Conservation (phyloP, 2,888 invertebrate genomes). For the Periphyllus acericola region DNA sequence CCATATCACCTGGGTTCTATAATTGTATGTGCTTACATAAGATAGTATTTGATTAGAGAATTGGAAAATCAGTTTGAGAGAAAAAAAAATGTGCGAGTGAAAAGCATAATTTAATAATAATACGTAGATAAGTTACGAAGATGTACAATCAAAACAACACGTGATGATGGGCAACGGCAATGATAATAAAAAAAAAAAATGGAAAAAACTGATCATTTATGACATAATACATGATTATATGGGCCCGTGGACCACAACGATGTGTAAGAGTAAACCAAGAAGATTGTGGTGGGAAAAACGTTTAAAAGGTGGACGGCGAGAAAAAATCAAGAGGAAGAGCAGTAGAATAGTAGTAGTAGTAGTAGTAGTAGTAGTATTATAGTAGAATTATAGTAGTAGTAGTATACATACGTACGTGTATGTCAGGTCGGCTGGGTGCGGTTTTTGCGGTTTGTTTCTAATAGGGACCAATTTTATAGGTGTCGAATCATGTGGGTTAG, state of each 20-base stretch:
- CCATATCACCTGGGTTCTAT: background rate
- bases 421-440: constrained; percentile 9
- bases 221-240: background rate
- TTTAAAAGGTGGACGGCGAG: background rate
- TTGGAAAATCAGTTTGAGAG: background rate
- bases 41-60: background rate
- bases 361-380: background rate
- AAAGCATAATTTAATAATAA: background rate
- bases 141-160: background rate
- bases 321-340: background rate
- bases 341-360: no score
- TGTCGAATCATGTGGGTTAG: constrained; percentile 35
- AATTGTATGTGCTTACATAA: no score
- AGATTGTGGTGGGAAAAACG: constrained; percentile 18
- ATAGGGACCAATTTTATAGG: constrained; percentile 18
- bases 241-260: background rate
- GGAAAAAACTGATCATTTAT: background rate
- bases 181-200: background rate
- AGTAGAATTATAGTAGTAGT: background rate
- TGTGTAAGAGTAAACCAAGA: constrained; percentile 18
- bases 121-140: background rate
- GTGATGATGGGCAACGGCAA: background rate
- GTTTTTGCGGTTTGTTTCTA: constrained; percentile 51
- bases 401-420: background rate
- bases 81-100: background rate